These are phyloP conservation scores for Trypoxylon attenuatum DNA, from an alignment of 2,888 invertebrate genomes.

Conservation along the genomic window DNA sequence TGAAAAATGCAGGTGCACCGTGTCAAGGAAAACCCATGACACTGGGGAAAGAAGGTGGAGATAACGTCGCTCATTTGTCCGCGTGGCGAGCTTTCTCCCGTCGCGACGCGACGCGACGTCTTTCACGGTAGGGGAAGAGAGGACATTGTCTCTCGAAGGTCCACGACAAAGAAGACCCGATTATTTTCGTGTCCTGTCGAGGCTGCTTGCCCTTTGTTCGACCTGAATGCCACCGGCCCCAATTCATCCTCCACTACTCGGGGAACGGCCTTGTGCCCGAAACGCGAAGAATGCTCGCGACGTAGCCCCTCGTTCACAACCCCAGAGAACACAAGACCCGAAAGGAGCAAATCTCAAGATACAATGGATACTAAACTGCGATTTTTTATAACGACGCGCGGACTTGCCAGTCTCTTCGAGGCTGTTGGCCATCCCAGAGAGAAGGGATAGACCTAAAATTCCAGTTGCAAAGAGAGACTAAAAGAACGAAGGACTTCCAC, in stretches of 20 bases:
- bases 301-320: too few species aligned
- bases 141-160: constrained; percentile 39
- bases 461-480: neutral
- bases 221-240: constrained; percentile 35
- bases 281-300: constrained; percentile 2
- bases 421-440: too few species aligned
- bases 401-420: too few species aligned
- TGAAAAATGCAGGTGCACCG: constrained; percentile 33
- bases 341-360: too few species aligned
- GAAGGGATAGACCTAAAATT: too few species aligned
- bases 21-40: constrained; percentile 3
- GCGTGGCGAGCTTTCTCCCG: constrained; percentile 17
- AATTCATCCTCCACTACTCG: constrained; percentile 25
- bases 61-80: constrained; percentile 62
- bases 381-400: too few species aligned
- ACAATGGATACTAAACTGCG: too few species aligned
- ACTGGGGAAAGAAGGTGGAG: constrained; percentile 15
- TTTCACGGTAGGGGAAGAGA: too few species aligned
- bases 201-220: constrained; percentile 43
- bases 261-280: constrained; percentile 2
- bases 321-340: too few species aligned
- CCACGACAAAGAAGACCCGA: constrained; percentile 49
- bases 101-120: constrained; percentile 13
- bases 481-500: neutral
- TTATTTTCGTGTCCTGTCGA: constrained; percentile 50